Base-by-base conservation (phyloP, 2,113 vertebrate genomes). In the Neolamprologus tretocephalus region DNA sequence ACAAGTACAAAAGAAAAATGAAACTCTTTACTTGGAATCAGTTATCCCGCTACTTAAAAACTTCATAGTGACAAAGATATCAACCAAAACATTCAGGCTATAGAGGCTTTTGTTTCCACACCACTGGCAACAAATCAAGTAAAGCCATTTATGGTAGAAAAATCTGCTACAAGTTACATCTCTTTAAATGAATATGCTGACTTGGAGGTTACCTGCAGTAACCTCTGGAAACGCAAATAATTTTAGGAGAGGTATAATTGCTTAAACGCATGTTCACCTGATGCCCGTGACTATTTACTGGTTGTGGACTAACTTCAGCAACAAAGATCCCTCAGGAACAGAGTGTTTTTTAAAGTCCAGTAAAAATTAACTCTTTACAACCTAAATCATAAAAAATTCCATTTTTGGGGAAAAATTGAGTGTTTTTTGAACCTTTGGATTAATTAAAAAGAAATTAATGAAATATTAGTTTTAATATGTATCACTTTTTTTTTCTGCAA, bases 171-270 rank as follows among this genome's bases (percentile, higher is more conserved):
- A 66, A 63, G 42, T 47, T n/a, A 84, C 3, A 37, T 8, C 7
- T 78, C 5, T 33, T 83, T 35, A 33, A 80, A 7, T 85, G 45
- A 75, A 66, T 68, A 78, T 28, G 11, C 9, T 71, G 12, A 66
- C 35, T 35, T 6, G 9, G 47, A 82, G 78, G 58, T 93, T 68
- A 80, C 19, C 73, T 58, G 31, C 71, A 68, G 23, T 87, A 88
- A 92, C 85, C 86, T 73, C 17, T 51, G 81, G 31, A 57, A 86
- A 82, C 4, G 3, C 58, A 84, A 73, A 87, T 63, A 53, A 84
- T 91, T 85, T 89, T 61, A 80, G 73, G 83, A 92, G 89, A 45
- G 81, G 71, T 37, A 78, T 86, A 88, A 93, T 84, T 82, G 86
- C 89, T 91, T 89, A 21, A 92, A 83, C 93, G 84, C 84, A 82